These are phyloP conservation scores for Emydoidea blandingii DNA, from an alignment of 2,797 vertebrate genomes.

Conservation along the genomic window DNA sequence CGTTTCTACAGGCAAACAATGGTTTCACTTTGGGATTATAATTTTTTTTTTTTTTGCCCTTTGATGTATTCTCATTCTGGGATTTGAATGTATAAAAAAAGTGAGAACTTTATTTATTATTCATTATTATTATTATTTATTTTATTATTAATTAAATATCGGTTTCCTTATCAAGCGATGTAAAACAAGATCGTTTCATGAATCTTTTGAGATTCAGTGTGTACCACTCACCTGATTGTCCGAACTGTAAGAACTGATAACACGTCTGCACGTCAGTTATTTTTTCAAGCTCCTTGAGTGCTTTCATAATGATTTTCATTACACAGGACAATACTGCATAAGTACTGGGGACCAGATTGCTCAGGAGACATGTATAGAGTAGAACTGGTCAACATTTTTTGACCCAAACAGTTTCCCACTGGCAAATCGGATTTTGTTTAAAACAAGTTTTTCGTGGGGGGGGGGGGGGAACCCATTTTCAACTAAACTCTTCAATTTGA, in stretches of 20 bases:
- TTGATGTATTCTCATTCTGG: not conserved
- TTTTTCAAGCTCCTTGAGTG: constrained; percentile 47
- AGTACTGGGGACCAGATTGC: not conserved
- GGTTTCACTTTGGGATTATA: not conserved
- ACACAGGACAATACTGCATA: constrained; percentile 38
- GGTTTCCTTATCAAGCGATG: constrained; percentile 7
- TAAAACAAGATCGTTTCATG: constrained; percentile 25
- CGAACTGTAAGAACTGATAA: not conserved
- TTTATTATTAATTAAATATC: constrained; percentile 26
- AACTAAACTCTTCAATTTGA: not conserved
- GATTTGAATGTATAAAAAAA: not conserved
- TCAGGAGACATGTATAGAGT: not conserved
- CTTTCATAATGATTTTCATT: constrained; percentile 43
- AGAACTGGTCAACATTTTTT: constrained; percentile 10
- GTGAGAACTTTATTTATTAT: not conserved
- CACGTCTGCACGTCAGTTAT: not conserved
- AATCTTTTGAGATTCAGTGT: not conserved
- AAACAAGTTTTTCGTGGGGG: not conserved
- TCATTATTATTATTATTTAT: not conserved
- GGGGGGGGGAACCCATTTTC: not conserved
- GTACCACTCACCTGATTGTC: constrained; percentile 13
- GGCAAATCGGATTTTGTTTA: not conserved
- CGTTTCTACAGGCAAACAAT: not conserved
- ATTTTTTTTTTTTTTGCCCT: too few species aligned
- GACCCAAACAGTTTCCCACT: not conserved